Evolutionary conservation across 1,140 invertebrate genomes (phyloP).

Genomic region (Macrocentrus cingulum): DNA sequence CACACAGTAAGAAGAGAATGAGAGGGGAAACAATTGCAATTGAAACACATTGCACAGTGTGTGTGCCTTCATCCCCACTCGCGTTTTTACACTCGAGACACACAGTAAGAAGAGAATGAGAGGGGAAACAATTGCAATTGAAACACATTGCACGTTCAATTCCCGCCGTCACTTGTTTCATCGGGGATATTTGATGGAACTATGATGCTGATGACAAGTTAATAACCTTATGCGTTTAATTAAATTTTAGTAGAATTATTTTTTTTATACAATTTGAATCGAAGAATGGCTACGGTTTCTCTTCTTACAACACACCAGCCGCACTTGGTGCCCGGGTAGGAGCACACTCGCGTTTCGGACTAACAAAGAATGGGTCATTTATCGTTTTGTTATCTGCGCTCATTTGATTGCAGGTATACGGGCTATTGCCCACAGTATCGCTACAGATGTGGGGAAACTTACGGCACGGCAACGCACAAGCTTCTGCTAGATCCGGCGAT

Average conservation of each 20-base stretch:
- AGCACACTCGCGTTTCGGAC: constrained; percentile 26
- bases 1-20: background rate
- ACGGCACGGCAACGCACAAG: constrained; percentile 70
- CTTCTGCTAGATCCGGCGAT: constrained; percentile 70
- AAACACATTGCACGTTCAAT: no score
- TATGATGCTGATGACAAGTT: no score
- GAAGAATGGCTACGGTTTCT: constrained; percentile 38
- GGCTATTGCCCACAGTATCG: constrained; percentile 73
- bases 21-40: background rate
- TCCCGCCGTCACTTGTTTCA: background rate
- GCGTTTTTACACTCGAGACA: background rate
- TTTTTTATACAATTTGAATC: background rate
- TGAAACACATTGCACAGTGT: background rate
- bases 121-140: background rate
- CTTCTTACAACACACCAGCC: constrained; percentile 59
- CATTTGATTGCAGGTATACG: constrained; percentile 63
- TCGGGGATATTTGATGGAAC: no score
- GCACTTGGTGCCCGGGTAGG: constrained; percentile 65
- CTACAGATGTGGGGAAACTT: constrained; percentile 70
- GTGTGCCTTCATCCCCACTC: constrained; percentile 15
- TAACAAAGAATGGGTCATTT: background rate
- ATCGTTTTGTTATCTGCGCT: constrained; percentile 3
- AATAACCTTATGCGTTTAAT: background rate
- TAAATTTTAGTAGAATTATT: background rate
- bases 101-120: background rate